Conservation (phyloP, 2,888 invertebrate genomes). For the Chymomyza caudatula region DNA sequence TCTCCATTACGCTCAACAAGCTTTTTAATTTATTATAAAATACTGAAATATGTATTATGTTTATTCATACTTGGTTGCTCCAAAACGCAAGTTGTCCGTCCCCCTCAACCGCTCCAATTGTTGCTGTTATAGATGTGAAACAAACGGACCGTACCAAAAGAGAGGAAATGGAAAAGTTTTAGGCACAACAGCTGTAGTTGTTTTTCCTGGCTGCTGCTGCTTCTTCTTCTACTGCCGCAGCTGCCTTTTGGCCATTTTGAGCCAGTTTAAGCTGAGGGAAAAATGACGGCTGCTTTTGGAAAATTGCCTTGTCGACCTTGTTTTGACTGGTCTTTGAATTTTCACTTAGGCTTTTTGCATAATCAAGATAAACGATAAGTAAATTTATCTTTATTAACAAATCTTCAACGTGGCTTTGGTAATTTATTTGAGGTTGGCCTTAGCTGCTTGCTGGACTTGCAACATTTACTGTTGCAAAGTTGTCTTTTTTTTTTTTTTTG, state of each 20-base stretch:
- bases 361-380: constrained; percentile 70
- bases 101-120: background rate
- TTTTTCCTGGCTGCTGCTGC: background rate
- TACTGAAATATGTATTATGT: constrained; percentile 65
- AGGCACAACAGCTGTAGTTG: constrained; percentile 35
- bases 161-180: constrained; percentile 62
- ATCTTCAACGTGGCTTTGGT: constrained; percentile 63
- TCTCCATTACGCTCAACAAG: constrained; percentile 43
- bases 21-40: constrained; percentile 67
- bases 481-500: background rate
- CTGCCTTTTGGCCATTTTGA: constrained; percentile 8
- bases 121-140: constrained; percentile 30
- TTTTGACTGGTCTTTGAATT: constrained; percentile 51
- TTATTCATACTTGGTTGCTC: constrained; percentile 42
- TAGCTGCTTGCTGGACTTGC: background rate
- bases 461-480: background rate
- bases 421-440: constrained; percentile 58
- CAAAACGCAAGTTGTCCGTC: background rate
- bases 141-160: constrained; percentile 25
- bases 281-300: background rate
- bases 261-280: background rate
- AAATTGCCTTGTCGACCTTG: too few species aligned
- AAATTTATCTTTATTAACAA: constrained; percentile 70
- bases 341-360: constrained; percentile 69
- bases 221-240: constrained; percentile 25